Percentiles rank a stretch among this genome's conserved stretches.
Evolutionary conservation across 2,113 vertebrate genomes (phyloP).

Genomic region (Pachypanchax playfairii): DNA sequence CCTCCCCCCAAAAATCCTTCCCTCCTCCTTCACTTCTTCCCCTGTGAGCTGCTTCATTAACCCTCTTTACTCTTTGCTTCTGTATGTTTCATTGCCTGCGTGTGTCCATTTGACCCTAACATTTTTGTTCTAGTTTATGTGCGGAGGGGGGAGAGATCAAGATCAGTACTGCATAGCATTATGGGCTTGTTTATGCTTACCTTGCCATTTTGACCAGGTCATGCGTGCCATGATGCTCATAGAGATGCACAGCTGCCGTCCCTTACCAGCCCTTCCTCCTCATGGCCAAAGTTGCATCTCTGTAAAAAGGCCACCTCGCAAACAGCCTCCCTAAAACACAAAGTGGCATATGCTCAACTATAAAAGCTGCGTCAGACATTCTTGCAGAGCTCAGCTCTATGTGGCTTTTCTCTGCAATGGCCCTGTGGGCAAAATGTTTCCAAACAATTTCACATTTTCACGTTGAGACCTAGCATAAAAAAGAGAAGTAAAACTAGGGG

Average conservation of each 20-base stretch:
- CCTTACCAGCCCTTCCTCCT: slow-evolving; percentile 48
- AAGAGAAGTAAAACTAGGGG: slow-evolving; percentile 7
- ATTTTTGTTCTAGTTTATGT: slow-evolving; percentile 1
- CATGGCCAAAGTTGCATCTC: slow-evolving; percentile 24
- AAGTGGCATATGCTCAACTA: slow-evolving; percentile 75
- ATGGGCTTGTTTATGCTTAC: slow-evolving; percentile 37
- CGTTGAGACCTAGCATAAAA: slow-evolving; percentile 54
- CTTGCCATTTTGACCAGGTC: slow-evolving; percentile 38
- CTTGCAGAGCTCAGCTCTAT: slow-evolving; percentile 74
- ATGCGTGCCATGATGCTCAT: slow-evolving; percentile 51
- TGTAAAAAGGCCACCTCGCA: slow-evolving; percentile 36
- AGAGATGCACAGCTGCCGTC: slow-evolving; percentile 60
- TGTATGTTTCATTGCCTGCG: slow-evolving; percentile 20
- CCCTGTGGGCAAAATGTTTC: slow-evolving; percentile 81
- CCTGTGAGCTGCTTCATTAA: slow-evolving; percentile 36
- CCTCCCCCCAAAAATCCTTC: slow-evolving; percentile 5
- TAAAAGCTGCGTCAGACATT: slow-evolving; percentile 62
- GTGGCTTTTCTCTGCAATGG: slow-evolving; percentile 41
- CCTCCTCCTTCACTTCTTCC: slow-evolving; percentile 9
- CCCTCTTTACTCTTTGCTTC: slow-evolving; percentile 14
- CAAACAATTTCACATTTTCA: slow-evolving; percentile 73
- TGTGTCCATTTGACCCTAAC: slow-evolving; percentile 30
- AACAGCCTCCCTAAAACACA: slow-evolving; percentile 51
- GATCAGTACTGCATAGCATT: not conserved
- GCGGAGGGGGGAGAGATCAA: not conserved